Evolutionary conservation across 2,888 invertebrate species (phyloP), one percentile per base, ranked within the genome.

Genomic region (Linyphia triangularis): DNA sequence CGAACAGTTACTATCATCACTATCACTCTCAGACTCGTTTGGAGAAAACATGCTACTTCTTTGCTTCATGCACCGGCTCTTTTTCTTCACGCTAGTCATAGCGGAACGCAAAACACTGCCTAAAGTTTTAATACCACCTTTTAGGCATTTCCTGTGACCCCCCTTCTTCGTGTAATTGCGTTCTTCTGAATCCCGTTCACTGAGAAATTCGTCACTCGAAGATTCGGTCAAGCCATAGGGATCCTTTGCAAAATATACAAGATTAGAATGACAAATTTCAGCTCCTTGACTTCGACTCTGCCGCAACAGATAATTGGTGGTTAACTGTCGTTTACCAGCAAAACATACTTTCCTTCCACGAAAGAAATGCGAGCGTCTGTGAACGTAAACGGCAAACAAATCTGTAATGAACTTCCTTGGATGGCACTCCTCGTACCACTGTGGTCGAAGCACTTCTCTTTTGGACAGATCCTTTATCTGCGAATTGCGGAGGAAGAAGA

Each of bases 321-420:
- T 73, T 4, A 57, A 30, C 28, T 73, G 73, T 4, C 57, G 19
- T 3, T 19, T 30, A 2, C 28, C 33, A 16, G 24, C 73, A 2
- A 28, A 28, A 16, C 30, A 28, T 9, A 73, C 73, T n/a, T 73
- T 73, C 22, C 73, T 73, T 30, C n/a, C 28, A 13, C 33, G 26
- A 22, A 28, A 73, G 28, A 73, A 73, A 6, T 57, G 16, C 6
- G 30, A 28, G 5, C 73, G 73, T 5, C 73, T 28, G 33, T 73
- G 73, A 1, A 73, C 30, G 22, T 73, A 73, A 13, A 22, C 22
- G 1, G n/a, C 30, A 13, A 73, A 73, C 6, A 73, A 73, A 33
- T 73, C 73, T 6, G 73, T 73, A 9, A 73, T 57, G 3, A 73
- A 10, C 59, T 73, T 73, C 4, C 9, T 30, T n/a, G 73, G 73